Base-by-base conservation (phyloP, 2,888 invertebrate species). In the Reticulitermes lucifugus region DNA sequence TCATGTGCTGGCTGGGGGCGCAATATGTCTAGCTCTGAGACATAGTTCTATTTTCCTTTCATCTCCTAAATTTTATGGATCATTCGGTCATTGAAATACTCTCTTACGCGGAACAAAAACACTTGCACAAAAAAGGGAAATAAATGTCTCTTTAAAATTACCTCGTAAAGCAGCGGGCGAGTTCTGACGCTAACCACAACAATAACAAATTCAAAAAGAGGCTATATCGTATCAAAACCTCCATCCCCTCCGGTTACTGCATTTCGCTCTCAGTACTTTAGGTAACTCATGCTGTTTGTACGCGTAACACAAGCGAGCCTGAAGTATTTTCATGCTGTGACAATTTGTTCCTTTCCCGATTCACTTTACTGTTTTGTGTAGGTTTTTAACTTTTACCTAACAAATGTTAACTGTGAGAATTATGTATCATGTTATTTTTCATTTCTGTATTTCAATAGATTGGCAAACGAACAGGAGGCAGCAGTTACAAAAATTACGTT, bases 61-160 rank as follows among this genome's bases (percentile, higher is more conserved):
- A 35, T 9, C 71, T 71, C n/a, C 0, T 35, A 35, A 35, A 35
- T 35, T 71, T 71, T 71, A 71, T 71, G 71, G 71, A 71, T 0
- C 71, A 71, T 71, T 71, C 7, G 71, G 29, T 71, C 71, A 71
- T 71, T 71, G 71, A 71, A 71, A 29, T 25, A 71, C 29, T 71
- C 29, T 71, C 71, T 71, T 14, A 7, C 7, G 22, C 35, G 71
- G 71, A 71, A 71, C 29, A 71, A 71, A 71, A 25, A 71, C 29
- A 18, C 71, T 29, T 10, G 29, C 71, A 29, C 71, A 25, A 71
- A 71, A 35, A 29, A 71, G 29, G 25, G 25, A 29, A 71, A 71
- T 29, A 29, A 71, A 71, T 29, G 7, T 71, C 9, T 10, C 9
- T 29, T 71, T 18, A 29, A 71, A 29, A 71, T 71, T 25, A 71